These are phyloP conservation scores for Gasteruption jaculator DNA, from an alignment of 2,888 invertebrate genomes.

Conservation along the genomic window DNA sequence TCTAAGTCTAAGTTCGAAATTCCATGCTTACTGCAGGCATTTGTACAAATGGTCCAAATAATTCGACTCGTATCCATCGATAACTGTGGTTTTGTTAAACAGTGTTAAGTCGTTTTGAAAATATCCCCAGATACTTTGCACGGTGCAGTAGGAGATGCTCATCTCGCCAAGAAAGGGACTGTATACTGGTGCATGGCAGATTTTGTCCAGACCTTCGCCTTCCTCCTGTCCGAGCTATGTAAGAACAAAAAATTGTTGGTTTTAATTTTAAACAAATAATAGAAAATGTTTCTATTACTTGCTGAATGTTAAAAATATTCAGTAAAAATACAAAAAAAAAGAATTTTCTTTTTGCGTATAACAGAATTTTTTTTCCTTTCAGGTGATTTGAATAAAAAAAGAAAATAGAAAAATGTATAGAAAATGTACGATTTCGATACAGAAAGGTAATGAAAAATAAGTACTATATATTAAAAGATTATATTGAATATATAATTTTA, in stretches of 20 bases:
- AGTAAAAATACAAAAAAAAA: no score
- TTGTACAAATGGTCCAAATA: slow-evolving; percentile 56
- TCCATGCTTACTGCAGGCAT: slow-evolving; percentile 53
- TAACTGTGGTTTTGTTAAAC: slow-evolving; percentile 48
- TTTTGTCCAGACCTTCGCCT: slow-evolving; percentile 59
- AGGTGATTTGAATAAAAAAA: neutral
- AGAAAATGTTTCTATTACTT: no score
- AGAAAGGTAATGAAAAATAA: no score
- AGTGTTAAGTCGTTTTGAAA: slow-evolving; percentile 60
- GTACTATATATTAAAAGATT: no score
- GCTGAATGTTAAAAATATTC: no score
- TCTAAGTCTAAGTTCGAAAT: no score
- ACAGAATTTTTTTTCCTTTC: no score
- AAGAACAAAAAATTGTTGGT: neutral
- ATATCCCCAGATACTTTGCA: slow-evolving; percentile 79
- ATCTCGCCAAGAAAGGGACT: slow-evolving; percentile 60
- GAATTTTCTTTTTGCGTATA: no score
- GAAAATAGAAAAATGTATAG: slow-evolving; percentile 2
- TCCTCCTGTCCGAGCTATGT: slow-evolving; percentile 56
- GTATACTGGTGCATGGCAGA: slow-evolving; percentile 82
- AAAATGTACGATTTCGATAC: neutral
- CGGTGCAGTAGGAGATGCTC: slow-evolving; percentile 65
- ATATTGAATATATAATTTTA: no score
- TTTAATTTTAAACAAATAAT: no score
- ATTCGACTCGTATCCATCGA: slow-evolving; percentile 32